Percentiles rank a stretch among this genome's conserved stretches.
Conservation (phyloP, 2,797 vertebrate genomes). For the Crypturellus tataupa region DNA sequence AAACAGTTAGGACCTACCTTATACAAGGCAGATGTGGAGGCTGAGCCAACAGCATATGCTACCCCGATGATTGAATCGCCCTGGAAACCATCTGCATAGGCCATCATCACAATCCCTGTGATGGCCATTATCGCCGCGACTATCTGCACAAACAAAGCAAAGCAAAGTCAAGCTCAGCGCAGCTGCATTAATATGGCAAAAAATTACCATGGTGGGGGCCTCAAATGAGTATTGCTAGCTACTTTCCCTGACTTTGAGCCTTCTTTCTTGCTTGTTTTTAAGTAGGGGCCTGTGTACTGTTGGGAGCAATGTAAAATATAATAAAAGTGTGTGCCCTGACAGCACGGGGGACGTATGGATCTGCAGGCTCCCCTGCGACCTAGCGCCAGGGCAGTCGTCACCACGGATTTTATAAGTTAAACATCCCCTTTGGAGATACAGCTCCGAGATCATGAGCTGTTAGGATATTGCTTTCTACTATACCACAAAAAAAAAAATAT, state of each 20-base stretch:
- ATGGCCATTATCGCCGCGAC: slow-evolving; percentile 99
- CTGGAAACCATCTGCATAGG: slow-evolving; percentile 97
- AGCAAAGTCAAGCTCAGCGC: slow-evolving; percentile 25
- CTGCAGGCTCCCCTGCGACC: background rate
- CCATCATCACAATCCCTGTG: slow-evolving; percentile 99
- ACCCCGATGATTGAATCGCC: slow-evolving; percentile 97
- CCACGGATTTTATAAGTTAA: background rate
- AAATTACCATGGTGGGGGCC: background rate
- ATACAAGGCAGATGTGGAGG: slow-evolving; percentile 95
- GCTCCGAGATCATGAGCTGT: background rate
- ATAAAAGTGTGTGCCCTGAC: background rate
- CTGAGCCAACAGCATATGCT: slow-evolving; percentile 96
- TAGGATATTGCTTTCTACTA: background rate
- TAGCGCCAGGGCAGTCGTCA: background rate
- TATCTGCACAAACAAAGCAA: slow-evolving; percentile 85
- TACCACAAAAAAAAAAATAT: background rate
- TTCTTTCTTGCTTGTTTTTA: background rate
- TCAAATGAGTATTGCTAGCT: background rate
- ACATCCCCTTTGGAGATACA: background rate
- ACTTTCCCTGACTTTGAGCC: background rate
- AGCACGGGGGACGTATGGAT: background rate
- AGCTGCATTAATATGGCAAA: background rate
- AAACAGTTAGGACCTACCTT: slow-evolving; percentile 83
- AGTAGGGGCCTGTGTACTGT: background rate
- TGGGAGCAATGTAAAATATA: background rate